These are phyloP conservation scores for Drosophila eohydei DNA, from an alignment of 2,888 invertebrate genomes.

Conservation along the genomic window DNA sequence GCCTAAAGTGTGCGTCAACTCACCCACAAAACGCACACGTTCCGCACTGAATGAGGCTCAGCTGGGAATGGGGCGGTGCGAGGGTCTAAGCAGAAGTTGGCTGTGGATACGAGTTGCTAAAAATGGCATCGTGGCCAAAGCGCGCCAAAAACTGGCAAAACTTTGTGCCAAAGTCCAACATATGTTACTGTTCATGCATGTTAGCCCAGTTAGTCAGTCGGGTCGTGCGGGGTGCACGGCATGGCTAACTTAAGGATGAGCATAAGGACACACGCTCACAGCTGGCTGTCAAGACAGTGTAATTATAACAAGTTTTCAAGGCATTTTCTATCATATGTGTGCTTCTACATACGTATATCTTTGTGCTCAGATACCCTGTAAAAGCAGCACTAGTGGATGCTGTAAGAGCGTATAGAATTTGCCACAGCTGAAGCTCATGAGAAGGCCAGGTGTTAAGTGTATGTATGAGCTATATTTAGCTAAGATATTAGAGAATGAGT, in stretches of 20 bases:
- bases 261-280: slow-evolving; percentile 18
- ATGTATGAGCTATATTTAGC: no score
- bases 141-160: slow-evolving; percentile 58
- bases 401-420: not conserved
- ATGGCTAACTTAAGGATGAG: slow-evolving; percentile 36
- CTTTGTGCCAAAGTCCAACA: slow-evolving; percentile 75
- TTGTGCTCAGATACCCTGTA: slow-evolving; percentile 31
- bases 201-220: slow-evolving; percentile 51
- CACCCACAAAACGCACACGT: slow-evolving; percentile 77
- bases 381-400: not conserved
- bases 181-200: slow-evolving; percentile 77
- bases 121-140: slow-evolving; percentile 44
- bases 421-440: no score
- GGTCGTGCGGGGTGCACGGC: slow-evolving; percentile 7
- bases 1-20: slow-evolving; percentile 73
- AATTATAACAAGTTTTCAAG: slow-evolving; percentile 79
- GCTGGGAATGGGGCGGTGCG: no score
- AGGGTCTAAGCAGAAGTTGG: not conserved
- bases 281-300: slow-evolving; percentile 53
- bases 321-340: slow-evolving; percentile 50
- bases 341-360: slow-evolving; percentile 4
- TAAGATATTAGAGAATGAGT: no score
- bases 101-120: slow-evolving; percentile 30
- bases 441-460: no score
- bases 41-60: slow-evolving; percentile 42